These are phyloP conservation scores for Odontamblyopus rebecca DNA, from an alignment of 2,797 vertebrate genomes.

Conservation along the genomic window DNA sequence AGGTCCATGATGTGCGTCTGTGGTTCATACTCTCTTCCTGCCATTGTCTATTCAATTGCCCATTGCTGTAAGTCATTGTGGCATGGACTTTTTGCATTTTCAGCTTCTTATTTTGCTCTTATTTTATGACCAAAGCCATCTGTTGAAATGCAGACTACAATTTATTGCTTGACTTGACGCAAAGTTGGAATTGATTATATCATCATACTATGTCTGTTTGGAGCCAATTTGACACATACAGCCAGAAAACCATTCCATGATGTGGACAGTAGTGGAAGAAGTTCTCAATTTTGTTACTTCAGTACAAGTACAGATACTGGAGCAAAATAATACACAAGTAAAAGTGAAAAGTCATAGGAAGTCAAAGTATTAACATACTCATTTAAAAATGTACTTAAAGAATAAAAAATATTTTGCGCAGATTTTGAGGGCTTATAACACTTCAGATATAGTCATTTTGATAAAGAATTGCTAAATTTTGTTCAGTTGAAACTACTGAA, in stretches of 20 bases:
- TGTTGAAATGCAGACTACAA: conserved; percentile 2
- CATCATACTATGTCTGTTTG: background rate
- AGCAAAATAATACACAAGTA: too few relatives aligned
- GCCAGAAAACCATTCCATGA: background rate
- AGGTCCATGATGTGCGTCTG: conserved; percentile 69
- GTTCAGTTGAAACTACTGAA: too few relatives aligned
- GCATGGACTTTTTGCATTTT: conserved; percentile 6
- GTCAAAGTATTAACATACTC: too few relatives aligned
- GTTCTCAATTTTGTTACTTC: too few relatives aligned
- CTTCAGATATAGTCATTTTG: too few relatives aligned
- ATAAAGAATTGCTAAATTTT: too few relatives aligned
- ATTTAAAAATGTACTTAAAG: too few relatives aligned
- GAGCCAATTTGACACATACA: background rate
- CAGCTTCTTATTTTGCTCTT: conserved; percentile 4
- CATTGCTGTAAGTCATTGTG: conserved; percentile 33
- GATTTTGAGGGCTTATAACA: too few relatives aligned
- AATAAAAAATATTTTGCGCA: too few relatives aligned
- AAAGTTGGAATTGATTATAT: background rate
- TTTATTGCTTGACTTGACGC: background rate
- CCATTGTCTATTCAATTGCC: conserved; percentile 35
- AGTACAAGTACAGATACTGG: too few relatives aligned
- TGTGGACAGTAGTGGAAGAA: background rate
- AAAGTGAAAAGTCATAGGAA: too few relatives aligned
- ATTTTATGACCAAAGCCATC: conserved; percentile 10
- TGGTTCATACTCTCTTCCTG: conserved; percentile 8